A percentile compares a stretch with the other conserved stretches of the same genome.
Conservation (phyloP, 1,140 invertebrate species). For the Doryteuthis pealeii region DNA sequence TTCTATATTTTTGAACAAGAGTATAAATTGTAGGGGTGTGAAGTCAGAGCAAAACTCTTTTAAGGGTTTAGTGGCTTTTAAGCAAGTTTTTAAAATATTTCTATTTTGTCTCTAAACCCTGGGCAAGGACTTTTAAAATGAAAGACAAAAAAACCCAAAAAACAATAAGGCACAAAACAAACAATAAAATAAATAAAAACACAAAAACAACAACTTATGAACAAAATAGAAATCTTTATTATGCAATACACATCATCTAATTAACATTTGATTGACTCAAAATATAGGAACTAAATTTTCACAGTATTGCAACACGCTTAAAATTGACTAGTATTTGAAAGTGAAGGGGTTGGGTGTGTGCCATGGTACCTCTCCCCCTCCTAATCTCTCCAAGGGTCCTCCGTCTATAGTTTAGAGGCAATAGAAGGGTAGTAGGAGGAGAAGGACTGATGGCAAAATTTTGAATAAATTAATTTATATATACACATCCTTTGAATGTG, state of each 20-base stretch:
- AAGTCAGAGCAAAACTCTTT: too few species aligned
- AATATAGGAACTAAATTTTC: slow-evolving; percentile 15
- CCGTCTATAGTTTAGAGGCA: neutral
- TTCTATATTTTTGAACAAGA: too few species aligned
- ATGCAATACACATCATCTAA: slow-evolving; percentile 15
- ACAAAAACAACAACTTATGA: slow-evolving; percentile 4
- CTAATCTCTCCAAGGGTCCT: too few species aligned
- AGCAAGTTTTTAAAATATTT: too few species aligned
- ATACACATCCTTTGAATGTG: neutral
- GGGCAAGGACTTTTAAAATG: too few species aligned
- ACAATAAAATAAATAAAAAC: neutral
- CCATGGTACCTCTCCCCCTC: too few species aligned
- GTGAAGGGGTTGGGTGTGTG: neutral
- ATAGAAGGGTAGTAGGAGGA: neutral
- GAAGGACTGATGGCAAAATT: neutral
- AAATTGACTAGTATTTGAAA: slow-evolving; percentile 8
- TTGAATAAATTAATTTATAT: slow-evolving; percentile 8
- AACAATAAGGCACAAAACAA: too few species aligned
- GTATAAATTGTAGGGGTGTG: too few species aligned
- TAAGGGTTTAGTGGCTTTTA: too few species aligned
- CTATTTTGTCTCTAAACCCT: too few species aligned
- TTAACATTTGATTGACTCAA: slow-evolving; percentile 14
- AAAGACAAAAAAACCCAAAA: too few species aligned
- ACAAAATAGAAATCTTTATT: slow-evolving; percentile 19
- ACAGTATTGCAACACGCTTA: slow-evolving; percentile 11